These are phyloP conservation scores for Coremacera marginata DNA, from an alignment of 2,888 invertebrate species.

Conservation along the genomic window DNA sequence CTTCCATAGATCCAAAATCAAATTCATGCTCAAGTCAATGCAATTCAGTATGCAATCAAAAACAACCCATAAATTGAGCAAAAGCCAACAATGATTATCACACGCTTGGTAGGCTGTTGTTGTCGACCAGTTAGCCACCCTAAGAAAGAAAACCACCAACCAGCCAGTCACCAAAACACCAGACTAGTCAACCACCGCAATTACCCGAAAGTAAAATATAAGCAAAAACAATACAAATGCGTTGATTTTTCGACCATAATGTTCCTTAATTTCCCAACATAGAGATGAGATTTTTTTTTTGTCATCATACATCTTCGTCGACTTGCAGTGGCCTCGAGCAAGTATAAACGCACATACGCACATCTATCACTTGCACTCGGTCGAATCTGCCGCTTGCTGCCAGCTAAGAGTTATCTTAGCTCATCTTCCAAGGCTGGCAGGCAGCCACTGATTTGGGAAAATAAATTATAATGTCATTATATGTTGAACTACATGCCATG, in stretches of 20 bases:
- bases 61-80: conserved; percentile 49
- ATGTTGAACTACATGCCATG: neutral
- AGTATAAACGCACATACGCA: neutral
- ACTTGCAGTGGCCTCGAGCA: neutral
- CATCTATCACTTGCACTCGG: neutral
- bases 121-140: conserved; percentile 2
- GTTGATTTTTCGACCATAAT: conserved; percentile 22
- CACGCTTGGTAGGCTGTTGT: neutral
- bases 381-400: neutral
- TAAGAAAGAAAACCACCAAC: neutral
- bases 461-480: conserved; percentile 68
- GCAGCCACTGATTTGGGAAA: conserved; percentile 56
- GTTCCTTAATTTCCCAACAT: conserved; percentile 19
- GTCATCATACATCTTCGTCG: conserved; percentile 15
- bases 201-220: neutral
- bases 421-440: conserved; percentile 19
- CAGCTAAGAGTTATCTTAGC: neutral
- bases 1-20: no score
- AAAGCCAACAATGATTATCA: conserved; percentile 45
- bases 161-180: neutral
- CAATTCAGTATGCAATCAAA: conserved; percentile 25
- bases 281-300: neutral
- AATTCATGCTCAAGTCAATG: conserved; percentile 3
- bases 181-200: neutral
- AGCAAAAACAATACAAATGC: neutral